Evolutionary conservation across 2,888 invertebrate species (phyloP), one percentile per base, ranked within the genome.

Genomic region (Hyles lineata): DNA sequence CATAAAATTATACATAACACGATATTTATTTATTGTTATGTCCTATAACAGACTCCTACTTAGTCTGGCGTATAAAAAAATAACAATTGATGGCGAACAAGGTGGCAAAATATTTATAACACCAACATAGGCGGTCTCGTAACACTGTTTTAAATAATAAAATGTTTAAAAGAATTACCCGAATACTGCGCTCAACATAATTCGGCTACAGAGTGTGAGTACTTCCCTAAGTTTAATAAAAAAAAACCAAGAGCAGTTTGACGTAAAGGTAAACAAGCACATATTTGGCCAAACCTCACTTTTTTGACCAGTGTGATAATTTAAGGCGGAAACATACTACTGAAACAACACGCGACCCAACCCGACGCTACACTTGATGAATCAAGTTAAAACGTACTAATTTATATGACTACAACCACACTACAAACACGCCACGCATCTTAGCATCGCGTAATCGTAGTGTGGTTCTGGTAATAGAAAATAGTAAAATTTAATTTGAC

Each of bases 81-180:
- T 25, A 63, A 43, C 43, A 63, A 43, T 63, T 43, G 43, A 43
- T 43, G 62, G 62, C 32, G 63, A 63, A 63, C 63, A 63, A 43
- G n/a, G 63, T 63, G 63, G 43, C 63, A 63, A 63, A 62, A 62
- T 21, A 60, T 32, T 67, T 50, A 50, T 43, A 50, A 50, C 23
- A 67, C 17, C 23, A 50, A 23, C 19, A 8, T 62, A 61, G 35
- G 32, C 62, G 32, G 61, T 29, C 29, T 29, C 19, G 19, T 61
- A 17, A 61, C 17, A 60, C 23, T 1, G 29, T 15, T 9, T 29
- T 9, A 25, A 17, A 17, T 29, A 29, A 61, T 29, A 25, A 8
- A 62, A 35, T 32, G 32, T 32, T 32, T 19, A 8, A 29, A 32
- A 19, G 32, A 62, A 63, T 43, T 21, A 9, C 21, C 21, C 35